phyloP scores from a whole-genome alignment of 2,797 vertebrate genomes.

The Cacajao melanocephalus region DNA sequence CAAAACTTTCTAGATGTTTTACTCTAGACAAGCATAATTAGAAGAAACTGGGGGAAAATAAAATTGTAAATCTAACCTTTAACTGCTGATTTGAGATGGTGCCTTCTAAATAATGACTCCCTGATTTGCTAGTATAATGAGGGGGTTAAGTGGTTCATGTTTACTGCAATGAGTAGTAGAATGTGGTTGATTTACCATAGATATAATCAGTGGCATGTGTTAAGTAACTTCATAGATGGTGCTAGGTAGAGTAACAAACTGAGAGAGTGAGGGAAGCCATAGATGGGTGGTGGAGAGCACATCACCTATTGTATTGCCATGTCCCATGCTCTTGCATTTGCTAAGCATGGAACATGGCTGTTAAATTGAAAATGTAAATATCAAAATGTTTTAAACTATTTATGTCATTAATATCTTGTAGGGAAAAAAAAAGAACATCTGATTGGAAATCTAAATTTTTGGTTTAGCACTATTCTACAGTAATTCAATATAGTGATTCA shows the following conservation, averaged over 20 bases:
- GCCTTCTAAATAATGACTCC: not conserved
- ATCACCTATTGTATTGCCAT: not conserved
- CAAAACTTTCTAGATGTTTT: not conserved
- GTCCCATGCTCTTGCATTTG: not conserved
- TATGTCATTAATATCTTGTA: not conserved
- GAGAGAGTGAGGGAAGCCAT: not conserved
- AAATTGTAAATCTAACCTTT: constrained; percentile 3
- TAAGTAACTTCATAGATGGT: not conserved
- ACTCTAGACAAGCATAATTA: not conserved
- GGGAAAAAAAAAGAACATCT: not conserved
- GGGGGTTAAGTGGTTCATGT: not conserved
- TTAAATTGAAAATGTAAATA: not conserved
- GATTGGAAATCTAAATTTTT: not conserved
- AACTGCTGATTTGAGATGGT: not conserved
- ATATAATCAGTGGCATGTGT: not conserved
- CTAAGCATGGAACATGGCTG: not conserved
- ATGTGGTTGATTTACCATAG: not conserved
- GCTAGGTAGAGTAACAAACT: not conserved
- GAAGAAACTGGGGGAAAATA: not conserved
- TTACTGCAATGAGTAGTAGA: not conserved
- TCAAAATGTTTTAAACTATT: not conserved
- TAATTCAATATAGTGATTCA: not conserved
- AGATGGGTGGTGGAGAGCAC: not conserved
- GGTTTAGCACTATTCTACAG: not conserved
- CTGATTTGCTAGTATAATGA: not conserved